Evolutionary conservation across 2,797 vertebrate species (phyloP).

Genomic region (Tarsius wallacei): DNA sequence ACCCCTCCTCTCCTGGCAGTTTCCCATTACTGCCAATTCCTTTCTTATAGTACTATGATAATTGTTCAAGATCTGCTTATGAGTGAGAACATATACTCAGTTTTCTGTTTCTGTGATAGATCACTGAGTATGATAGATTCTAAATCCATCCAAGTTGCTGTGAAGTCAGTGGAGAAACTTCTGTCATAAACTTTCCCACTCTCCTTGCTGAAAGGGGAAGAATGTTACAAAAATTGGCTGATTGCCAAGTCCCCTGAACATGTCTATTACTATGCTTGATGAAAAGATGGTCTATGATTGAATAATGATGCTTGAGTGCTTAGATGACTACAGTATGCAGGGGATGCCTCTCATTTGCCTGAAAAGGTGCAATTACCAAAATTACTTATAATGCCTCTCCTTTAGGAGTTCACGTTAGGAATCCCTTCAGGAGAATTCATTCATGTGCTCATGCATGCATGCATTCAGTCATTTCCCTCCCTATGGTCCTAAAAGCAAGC

Average conservation of each 20-base stretch:
- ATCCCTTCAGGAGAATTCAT: conserved; percentile 55
- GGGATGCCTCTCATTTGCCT: conserved; percentile 78
- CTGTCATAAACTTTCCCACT: conserved; percentile 9
- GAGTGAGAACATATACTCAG: too few species aligned
- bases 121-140: too few species aligned
- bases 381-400: conserved; percentile 75
- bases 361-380: conserved; percentile 82
- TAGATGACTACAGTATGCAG: conserved; percentile 66
- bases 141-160: too few species aligned
- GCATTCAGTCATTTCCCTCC: conserved; percentile 52
- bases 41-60: too few species aligned
- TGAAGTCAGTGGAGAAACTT: conserved; percentile 71
- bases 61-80: too few species aligned
- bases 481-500: neutral
- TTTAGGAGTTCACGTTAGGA: conserved; percentile 61
- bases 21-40: too few species aligned
- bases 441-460: conserved; percentile 1
- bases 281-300: conserved; percentile 70
- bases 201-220: conserved; percentile 49
- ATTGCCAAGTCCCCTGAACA: conserved; percentile 36
- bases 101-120: too few species aligned
- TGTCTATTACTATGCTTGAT: conserved; percentile 64
- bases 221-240: conserved; percentile 36
- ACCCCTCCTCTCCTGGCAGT: too few species aligned
- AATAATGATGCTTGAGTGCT: conserved; percentile 76